These are phyloP conservation scores for Pocillopora damicornis DNA, from an alignment of 64 coral and sea anemone genomes.

Conservation along the genomic window DNA sequence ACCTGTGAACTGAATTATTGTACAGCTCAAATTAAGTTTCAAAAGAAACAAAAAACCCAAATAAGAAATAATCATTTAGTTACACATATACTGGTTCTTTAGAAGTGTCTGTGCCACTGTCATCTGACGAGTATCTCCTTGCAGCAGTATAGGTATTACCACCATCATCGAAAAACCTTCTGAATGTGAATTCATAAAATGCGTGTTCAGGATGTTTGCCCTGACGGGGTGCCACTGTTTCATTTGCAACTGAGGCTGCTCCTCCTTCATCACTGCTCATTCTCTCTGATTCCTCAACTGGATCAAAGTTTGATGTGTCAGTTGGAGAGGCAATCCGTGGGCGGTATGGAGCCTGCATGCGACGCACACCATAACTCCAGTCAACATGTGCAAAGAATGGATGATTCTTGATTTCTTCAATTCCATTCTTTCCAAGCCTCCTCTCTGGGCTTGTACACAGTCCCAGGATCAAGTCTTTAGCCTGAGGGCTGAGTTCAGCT, in stretches of 20 bases:
- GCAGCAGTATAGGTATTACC: slow-evolving; percentile 45
- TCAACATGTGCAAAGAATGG: slow-evolving; percentile 84
- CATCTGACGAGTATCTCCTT: slow-evolving; percentile 62
- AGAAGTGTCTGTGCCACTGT: slow-evolving; percentile 44
- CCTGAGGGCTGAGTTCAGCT: slow-evolving; percentile 55
- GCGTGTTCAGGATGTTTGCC: slow-evolving; percentile 73
- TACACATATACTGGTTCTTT: slow-evolving; percentile 92
- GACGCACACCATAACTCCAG: slow-evolving; percentile 61
- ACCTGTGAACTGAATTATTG: background rate
- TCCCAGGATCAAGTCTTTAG: slow-evolving; percentile 80
- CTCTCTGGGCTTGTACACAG: slow-evolving; percentile 82
- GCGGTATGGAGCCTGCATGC: slow-evolving; percentile 66
- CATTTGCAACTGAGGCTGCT: background rate
- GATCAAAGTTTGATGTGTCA: slow-evolving; percentile 88
- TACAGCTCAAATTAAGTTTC: background rate
- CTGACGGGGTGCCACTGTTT: slow-evolving; percentile 35
- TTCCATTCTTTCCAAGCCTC: slow-evolving; percentile 80
- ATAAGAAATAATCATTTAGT: background rate
- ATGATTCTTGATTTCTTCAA: slow-evolving; percentile 78
- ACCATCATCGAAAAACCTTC: slow-evolving; percentile 85
- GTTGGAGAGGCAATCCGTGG: slow-evolving; percentile 77
- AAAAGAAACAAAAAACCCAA: background rate
- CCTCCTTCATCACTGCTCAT: slow-evolving; percentile 64
- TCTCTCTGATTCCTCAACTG: slow-evolving; percentile 75
- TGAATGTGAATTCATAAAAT: slow-evolving; percentile 91